Conservation (phyloP, 2,797 vertebrate species). For the Nasua narica region DNA sequence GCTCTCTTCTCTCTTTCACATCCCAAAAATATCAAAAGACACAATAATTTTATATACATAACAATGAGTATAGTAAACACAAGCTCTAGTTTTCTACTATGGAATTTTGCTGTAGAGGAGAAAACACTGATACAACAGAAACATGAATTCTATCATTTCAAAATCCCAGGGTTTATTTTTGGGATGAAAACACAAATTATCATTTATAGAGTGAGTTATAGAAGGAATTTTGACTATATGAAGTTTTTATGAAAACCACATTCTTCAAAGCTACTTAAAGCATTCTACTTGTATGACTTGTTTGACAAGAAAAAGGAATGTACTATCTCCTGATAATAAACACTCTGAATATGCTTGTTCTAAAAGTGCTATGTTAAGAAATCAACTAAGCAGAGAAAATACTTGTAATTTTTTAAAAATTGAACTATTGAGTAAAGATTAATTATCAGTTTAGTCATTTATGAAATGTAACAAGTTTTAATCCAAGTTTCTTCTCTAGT, state of each 20-base stretch:
- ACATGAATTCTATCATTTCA: not conserved
- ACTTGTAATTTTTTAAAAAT: conserved; percentile 48
- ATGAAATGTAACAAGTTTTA: conserved; percentile 36
- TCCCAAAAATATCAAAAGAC: not conserved
- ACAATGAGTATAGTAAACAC: not conserved
- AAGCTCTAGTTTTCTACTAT: not conserved
- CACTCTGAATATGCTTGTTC: conserved; percentile 64
- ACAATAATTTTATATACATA: not conserved
- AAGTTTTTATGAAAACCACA: conserved; percentile 61
- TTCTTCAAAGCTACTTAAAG: conserved; percentile 51
- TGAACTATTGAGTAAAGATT: conserved; percentile 14
- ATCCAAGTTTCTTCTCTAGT: conserved; percentile 11
- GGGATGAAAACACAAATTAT: not conserved
- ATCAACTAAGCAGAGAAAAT: conserved; percentile 52
- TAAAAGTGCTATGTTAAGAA: conserved; percentile 68
- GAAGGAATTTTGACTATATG: not conserved
- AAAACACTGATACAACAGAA: conserved; percentile 27
- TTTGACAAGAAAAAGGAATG: conserved; percentile 76
- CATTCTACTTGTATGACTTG: conserved; percentile 57
- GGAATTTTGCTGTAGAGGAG: not conserved
- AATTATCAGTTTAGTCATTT: not conserved
- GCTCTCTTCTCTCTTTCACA: conserved; percentile 19
- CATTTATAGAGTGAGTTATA: not conserved
- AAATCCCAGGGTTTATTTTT: conserved; percentile 1
- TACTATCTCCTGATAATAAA: conserved; percentile 65